Evolutionary conservation across 2,888 invertebrate species (phyloP), one percentile per base, ranked within the genome.

Genomic region (Fissipunctia ypsillon): DNA sequence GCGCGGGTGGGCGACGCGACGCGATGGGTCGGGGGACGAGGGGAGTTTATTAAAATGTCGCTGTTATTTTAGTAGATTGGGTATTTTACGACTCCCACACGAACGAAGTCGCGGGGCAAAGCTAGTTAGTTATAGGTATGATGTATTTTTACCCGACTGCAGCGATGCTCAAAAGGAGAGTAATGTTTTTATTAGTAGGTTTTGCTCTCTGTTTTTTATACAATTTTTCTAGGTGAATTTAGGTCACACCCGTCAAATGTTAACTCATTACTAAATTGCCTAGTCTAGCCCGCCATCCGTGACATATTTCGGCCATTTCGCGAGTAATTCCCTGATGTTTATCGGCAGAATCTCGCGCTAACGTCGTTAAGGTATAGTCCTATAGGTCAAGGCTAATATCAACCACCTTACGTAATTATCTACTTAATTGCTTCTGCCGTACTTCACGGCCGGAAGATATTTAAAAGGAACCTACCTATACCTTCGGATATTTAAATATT

Each of bases 301-400:
- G 77, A 63, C 80, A 74, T 75, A 80, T 57, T 80, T 38, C 38
- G 56, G 57, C 45, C 75, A 63, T 80, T 80, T 63, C 16, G 48
- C 74, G 54, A 52, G 56, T 52, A 41, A 63, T 78, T 74, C 56
- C 81, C 80, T n/a, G 25, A 31, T 63, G 66, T 57, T 71, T 73
- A 63, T 63, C 57, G 61, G 52, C 48, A 35, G 54, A 54, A 78
- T 76, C 65, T 81, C 54, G 64, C 64, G 43, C 66, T 48, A 67
- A 74, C 61, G 61, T 75, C 81, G 56, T 78, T 80, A 63, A 35
- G 25, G 31, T 56, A 54, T 28, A 6, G 6, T 14, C 14, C 25
- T 14, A 56, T 66, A 78, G 77, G 75, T 80, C 80, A 72, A 66
- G 69, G 78, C 41, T 56, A 56, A n/a, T 61, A 68, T 60, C 52